Percentiles rank a stretch among this genome's conserved stretches.
Conservation (phyloP, 2,113 vertebrate genomes). For the Vireo altiloquus region DNA sequence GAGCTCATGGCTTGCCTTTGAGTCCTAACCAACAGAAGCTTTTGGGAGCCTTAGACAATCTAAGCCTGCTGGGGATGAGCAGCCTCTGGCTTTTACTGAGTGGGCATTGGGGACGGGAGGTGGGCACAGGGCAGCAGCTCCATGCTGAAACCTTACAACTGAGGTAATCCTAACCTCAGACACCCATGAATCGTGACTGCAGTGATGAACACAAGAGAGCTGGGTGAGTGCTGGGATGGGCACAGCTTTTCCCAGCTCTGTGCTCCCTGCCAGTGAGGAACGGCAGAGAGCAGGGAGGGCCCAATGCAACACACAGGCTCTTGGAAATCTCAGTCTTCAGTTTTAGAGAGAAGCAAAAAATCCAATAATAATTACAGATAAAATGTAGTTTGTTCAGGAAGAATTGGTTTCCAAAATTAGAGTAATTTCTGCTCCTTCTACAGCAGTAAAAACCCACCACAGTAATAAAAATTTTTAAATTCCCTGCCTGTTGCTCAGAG, state of each 20-base stretch:
- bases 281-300: background rate
- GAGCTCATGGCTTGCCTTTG: background rate
- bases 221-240: background rate
- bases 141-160: background rate
- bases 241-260: background rate
- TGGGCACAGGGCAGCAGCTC: background rate
- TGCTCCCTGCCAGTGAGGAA: background rate
- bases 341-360: background rate
- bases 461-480: background rate
- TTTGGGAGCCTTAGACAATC: background rate
- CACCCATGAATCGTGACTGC: background rate
- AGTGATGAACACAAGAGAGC: background rate
- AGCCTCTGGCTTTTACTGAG: background rate
- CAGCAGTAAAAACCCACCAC: background rate
- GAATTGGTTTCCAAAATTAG: background rate
- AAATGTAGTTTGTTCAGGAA: background rate
- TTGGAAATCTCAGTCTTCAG: background rate
- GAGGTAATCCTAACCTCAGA: background rate
- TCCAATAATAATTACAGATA: background rate
- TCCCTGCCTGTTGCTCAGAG: background rate
- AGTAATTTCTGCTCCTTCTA: background rate
- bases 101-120: background rate
- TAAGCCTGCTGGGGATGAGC: background rate
- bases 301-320: accelerated
- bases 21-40: background rate